A percentile compares a stretch with the other conserved stretches of the same genome.
These are phyloP conservation scores for Dendropsophus ebraccatus DNA, from an alignment of 2,113 vertebrate species.

Conservation along the genomic window DNA sequence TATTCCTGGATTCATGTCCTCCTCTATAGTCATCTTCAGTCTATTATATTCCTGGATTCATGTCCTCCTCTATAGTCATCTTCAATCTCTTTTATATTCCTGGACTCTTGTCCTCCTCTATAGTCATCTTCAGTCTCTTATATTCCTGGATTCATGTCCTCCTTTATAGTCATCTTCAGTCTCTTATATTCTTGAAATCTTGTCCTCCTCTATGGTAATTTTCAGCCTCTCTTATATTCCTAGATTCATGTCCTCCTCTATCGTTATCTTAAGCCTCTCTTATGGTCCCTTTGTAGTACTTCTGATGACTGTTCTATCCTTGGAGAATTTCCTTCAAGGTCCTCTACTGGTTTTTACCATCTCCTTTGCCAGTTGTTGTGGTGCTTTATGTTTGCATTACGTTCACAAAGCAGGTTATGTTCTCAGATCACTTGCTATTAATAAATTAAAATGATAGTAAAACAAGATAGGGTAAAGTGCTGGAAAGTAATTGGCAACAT, in stretches of 20 bases:
- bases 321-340: neutral
- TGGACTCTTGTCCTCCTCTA: neutral
- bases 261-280: neutral
- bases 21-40: neutral
- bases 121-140: neutral
- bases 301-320: neutral
- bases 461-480: neutral
- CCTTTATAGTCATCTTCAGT: neutral
- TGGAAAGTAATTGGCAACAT: neutral
- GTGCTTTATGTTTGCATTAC: neutral
- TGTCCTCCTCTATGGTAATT: neutral
- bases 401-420: neutral
- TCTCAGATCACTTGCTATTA: neutral
- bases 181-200: neutral
- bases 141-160: neutral
- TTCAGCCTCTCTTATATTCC: neutral
- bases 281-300: neutral
- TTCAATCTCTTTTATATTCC: neutral
- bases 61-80: neutral
- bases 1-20: neutral
- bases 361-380: neutral
- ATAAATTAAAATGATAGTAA: constrained; percentile 4
- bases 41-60: neutral
- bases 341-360: neutral
- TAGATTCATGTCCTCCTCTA: neutral